Percentiles rank a stretch among this genome's conserved stretches.
These are phyloP conservation scores for Chaetorhynchus papuensis DNA, from an alignment of 2,113 vertebrate species.

Conservation along the genomic window DNA sequence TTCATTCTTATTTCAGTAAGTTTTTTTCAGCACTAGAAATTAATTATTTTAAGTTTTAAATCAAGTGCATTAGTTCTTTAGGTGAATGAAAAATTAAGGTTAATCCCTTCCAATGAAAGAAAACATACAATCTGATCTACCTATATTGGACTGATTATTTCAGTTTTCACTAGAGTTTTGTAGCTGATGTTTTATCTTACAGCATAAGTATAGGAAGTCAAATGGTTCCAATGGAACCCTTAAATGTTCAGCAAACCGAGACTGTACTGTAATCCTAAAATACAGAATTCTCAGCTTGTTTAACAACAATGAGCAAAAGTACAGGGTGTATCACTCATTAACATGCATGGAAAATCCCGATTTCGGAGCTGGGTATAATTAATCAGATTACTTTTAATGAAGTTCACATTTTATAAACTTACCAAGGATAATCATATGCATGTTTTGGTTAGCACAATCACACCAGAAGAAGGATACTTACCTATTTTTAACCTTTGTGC, in stretches of 20 bases:
- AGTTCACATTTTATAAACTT: background rate
- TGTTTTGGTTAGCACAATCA: background rate
- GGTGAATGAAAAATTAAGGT: background rate
- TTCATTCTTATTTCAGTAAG: background rate
- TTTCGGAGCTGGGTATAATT: background rate
- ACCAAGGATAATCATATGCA: background rate
- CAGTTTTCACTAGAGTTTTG: background rate
- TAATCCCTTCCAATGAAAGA: background rate
- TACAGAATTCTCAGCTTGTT: background rate
- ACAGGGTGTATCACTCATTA: background rate
- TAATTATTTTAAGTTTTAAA: background rate
- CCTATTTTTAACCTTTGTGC: background rate
- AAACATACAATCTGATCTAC: background rate
- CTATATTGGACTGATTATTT: background rate
- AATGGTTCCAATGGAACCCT: background rate
- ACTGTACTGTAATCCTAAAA: background rate
- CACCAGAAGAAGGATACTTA: background rate
- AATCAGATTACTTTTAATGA: constrained; percentile 26
- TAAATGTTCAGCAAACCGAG: background rate
- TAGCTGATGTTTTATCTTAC: background rate
- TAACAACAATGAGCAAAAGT: background rate
- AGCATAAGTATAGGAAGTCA: background rate
- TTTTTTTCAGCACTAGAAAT: background rate
- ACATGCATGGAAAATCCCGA: background rate
- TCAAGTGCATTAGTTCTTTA: background rate